phyloP scores from a whole-genome alignment of 2,888 invertebrate genomes.

The Morpho achilles region DNA sequence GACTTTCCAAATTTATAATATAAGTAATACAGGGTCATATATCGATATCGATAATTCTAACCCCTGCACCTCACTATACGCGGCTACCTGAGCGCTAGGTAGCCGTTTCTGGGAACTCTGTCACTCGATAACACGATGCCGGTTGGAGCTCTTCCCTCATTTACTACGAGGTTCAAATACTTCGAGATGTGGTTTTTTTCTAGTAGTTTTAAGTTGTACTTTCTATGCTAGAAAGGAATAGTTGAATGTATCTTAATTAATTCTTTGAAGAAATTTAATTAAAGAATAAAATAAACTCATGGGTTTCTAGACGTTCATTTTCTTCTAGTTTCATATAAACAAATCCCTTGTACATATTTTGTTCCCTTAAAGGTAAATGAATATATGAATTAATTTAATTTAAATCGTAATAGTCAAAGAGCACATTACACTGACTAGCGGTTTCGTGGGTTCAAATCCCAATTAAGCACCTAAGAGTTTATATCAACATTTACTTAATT shows the following conservation, averaged over 20 bases:
- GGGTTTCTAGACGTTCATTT: too few species aligned
- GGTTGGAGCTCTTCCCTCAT: slow-evolving; percentile 12
- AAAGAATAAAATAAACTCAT: not conserved
- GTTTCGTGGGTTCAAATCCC: not conserved
- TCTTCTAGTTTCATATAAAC: too few species aligned
- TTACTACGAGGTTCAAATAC: slow-evolving; percentile 8
- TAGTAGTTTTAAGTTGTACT: too few species aligned
- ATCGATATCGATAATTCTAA: slow-evolving; percentile 14
- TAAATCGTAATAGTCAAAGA: not conserved
- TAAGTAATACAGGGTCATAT: too few species aligned
- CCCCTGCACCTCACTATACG: slow-evolving; percentile 27
- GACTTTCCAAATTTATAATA: not conserved
- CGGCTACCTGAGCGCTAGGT: slow-evolving; percentile 68
- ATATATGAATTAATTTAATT: too few species aligned
- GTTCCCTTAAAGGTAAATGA: too few species aligned
- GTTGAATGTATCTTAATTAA: too few species aligned
- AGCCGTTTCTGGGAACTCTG: slow-evolving; percentile 61
- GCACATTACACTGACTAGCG: not conserved
- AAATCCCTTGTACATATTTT: too few species aligned
- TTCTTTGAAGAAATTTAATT: too few species aligned
- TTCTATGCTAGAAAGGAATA: too few species aligned
- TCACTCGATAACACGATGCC: slow-evolving; percentile 43
- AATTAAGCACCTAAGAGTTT: not conserved
- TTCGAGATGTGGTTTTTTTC: too few species aligned
- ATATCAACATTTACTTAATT: too few species aligned